A percentile compares a stretch with the other conserved stretches of the same genome.
phyloP scores from a whole-genome alignment of 2,113 vertebrate species.

The Daboia siamensis region DNA sequence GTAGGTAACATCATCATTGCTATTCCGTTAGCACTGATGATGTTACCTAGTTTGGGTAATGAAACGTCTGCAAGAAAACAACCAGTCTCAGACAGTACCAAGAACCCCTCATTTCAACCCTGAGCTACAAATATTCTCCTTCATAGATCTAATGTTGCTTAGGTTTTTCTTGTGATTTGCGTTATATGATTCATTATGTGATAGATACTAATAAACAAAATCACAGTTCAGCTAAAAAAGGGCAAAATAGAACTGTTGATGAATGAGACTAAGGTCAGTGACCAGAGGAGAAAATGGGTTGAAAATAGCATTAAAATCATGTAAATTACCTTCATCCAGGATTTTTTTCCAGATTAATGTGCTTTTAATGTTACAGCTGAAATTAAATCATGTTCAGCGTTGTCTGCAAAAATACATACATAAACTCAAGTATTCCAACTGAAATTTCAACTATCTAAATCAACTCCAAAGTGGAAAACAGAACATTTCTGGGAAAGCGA shows the following conservation, averaged over 20 bases:
- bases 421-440: not conserved
- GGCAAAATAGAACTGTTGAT: not conserved
- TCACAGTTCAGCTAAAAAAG: not conserved
- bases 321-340: not conserved
- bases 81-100: not conserved
- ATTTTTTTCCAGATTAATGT: not conserved
- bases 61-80: not conserved
- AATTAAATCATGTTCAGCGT: not conserved
- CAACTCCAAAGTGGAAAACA: not conserved
- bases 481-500: not conserved
- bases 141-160: not conserved
- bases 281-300: not conserved
- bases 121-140: not conserved
- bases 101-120: not conserved
- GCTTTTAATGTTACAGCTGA: not conserved
- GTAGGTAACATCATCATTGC: no score
- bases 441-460: not conserved
- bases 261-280: not conserved
- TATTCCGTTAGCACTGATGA: not conserved
- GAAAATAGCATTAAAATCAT: not conserved
- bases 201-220: not conserved
- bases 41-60: not conserved
- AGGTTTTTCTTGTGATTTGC: not conserved
- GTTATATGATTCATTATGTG: not conserved
- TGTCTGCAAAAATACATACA: not conserved